Evolutionary conservation across 2,797 vertebrate genomes (phyloP).

Genomic region (Gallinago nigripennis): DNA sequence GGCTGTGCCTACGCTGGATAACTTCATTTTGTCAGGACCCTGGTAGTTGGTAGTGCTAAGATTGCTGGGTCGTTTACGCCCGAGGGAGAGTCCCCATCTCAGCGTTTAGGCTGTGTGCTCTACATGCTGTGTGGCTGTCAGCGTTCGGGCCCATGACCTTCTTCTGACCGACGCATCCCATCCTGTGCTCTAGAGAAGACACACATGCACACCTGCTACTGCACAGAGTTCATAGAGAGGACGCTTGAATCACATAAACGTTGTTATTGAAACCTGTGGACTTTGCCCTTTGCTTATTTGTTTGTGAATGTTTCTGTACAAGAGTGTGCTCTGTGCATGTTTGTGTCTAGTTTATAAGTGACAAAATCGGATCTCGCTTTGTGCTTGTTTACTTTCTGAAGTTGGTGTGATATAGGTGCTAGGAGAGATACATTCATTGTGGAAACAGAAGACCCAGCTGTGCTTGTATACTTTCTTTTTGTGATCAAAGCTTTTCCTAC

Average conservation of each 20-base stretch:
- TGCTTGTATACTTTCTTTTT: background rate
- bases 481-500: background rate
- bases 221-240: background rate
- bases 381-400: background rate
- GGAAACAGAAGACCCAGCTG: background rate
- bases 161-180: background rate
- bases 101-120: background rate
- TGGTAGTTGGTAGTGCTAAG: background rate
- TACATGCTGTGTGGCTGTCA: background rate
- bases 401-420: background rate
- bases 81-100: background rate
- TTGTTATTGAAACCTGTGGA: background rate
- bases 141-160: background rate
- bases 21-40: background rate
- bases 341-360: background rate
- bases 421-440: background rate
- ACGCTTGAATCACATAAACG: background rate
- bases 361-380: background rate
- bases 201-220: background rate
- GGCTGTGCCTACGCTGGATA: background rate
- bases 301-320: background rate
- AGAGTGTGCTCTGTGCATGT: background rate
- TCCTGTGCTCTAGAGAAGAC: background rate
- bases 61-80: background rate
- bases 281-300: slow-evolving; percentile 39